These are phyloP conservation scores for Alethe diademata DNA, from an alignment of 2,113 vertebrate genomes.

Conservation along the genomic window DNA sequence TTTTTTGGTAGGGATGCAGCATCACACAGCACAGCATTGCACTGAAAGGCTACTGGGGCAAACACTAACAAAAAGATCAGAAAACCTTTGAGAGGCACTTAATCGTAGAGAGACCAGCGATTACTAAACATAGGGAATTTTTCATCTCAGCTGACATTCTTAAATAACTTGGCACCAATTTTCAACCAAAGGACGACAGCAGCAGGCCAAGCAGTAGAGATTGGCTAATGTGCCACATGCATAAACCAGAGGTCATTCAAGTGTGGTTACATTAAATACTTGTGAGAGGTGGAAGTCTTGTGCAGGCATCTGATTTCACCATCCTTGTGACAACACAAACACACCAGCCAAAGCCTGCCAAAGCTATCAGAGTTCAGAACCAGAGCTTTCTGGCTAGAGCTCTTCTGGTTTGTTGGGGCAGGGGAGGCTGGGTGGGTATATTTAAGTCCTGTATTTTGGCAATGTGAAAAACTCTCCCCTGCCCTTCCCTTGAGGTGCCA, in stretches of 20 bases:
- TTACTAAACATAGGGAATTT: not conserved
- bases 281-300: not conserved
- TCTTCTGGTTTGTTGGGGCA: not conserved
- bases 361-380: not conserved
- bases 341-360: not conserved
- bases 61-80: not conserved
- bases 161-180: not conserved
- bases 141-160: not conserved
- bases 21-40: not conserved
- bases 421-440: accelerated
- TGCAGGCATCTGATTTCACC: not conserved
- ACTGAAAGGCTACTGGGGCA: not conserved
- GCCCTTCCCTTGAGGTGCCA: not conserved
- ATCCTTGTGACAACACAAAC: accelerated
- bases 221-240: not conserved
- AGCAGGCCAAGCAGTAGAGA: not conserved
- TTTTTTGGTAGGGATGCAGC: not conserved
- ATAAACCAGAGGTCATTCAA: not conserved
- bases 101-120: accelerated
- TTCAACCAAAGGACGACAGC: not conserved
- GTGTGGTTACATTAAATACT: not conserved
- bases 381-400: not conserved
- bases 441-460: not conserved
- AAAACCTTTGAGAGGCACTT: not conserved
- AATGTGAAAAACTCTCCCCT: not conserved